Percentiles rank a stretch among this genome's conserved stretches.
Conservation (phyloP, 2,113 vertebrate species). For the Beaufortia kweichowensis region DNA sequence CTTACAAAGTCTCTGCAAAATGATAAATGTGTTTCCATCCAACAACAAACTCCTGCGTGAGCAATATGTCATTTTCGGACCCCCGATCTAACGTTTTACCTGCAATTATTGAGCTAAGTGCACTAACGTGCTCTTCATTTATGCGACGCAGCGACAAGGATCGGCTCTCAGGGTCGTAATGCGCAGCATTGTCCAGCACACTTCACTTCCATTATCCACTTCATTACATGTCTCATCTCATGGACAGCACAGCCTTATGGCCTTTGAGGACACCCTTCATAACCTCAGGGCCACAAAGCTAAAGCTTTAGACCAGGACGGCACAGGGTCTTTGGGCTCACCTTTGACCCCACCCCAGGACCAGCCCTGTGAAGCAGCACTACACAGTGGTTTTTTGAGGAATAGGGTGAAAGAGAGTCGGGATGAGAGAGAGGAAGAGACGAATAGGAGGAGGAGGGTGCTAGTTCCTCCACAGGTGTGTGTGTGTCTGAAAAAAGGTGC, state of each 20-base stretch:
- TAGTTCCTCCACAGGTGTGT: constrained; percentile 46
- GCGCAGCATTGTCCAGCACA: constrained; percentile 31
- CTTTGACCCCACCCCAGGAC: constrained; percentile 44
- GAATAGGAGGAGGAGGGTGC: constrained; percentile 13
- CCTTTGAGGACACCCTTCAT: constrained; percentile 17
- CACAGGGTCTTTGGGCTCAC: constrained; percentile 20
- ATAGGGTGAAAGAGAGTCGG: not conserved
- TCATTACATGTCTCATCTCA: constrained; percentile 39
- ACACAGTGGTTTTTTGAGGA: constrained; percentile 22
- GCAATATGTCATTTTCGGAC: constrained; percentile 9
- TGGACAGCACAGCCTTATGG: constrained; percentile 12
- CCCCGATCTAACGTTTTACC: constrained; percentile 32
- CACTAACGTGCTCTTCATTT: constrained; percentile 30
- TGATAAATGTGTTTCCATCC: constrained; percentile 5
- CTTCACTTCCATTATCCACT: constrained; percentile 45
- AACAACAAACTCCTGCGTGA: not conserved
- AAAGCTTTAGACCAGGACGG: not conserved
- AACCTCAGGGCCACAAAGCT: constrained; percentile 25
- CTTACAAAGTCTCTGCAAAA: not conserved
- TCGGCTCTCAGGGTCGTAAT: constrained; percentile 25
- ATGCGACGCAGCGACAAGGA: not conserved
- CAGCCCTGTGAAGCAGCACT: constrained; percentile 7
- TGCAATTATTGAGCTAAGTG: constrained; percentile 33
- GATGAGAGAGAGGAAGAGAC: not conserved
- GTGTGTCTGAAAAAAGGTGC: constrained; percentile 40